Base-by-base conservation (phyloP, 2,888 invertebrate species). In the Apotomis betuletana region DNA sequence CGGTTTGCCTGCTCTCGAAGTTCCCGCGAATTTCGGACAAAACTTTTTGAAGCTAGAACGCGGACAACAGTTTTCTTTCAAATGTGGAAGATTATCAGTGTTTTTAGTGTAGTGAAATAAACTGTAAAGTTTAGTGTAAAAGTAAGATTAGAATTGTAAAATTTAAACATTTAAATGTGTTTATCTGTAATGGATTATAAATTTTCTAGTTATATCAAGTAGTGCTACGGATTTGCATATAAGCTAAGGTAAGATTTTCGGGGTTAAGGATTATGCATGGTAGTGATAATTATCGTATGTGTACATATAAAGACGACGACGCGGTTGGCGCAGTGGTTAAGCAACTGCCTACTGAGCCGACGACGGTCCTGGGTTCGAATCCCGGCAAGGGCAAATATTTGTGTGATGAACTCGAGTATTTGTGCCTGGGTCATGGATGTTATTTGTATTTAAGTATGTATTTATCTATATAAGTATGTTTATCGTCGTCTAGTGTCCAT, bases 21-120 rank as follows among this genome's bases (percentile, higher is more conserved):
- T 77, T 74, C 41, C 70, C 73, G 74, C 76, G 75, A 75, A 77
- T 60, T 51, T 74, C 63, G 67, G 55, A 46, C 41, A 41, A 60
- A 67, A 71, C 71, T 71, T 71, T 61, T 62, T 13, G 10, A 67
- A 57, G 61, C 62, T 36, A 44, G 15, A 64, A 59, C 54, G 46
- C 12, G 44, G 58, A 36, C 13, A 10, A 62, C 6, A 10, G 55
- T n/a, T 57, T 49, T 44, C 51, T 62, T 15, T 54, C 41, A 2
- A 27, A 36, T 12, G 46, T 65, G 55, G n/a, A 36, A 57, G 46
- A 41, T 46, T 51, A 59, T 52, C 38, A 64, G 70, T 70, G 27
- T 51, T 38, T 44, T 58, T 58, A 67, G 67, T 70, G 61, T 57
- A 44, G 70, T 71, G n/a, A 46, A 57, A 52, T n/a, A 54, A 49